Evolutionary conservation across 2,888 invertebrate species (phyloP).

Genomic region (Calameuta pallipes): DNA sequence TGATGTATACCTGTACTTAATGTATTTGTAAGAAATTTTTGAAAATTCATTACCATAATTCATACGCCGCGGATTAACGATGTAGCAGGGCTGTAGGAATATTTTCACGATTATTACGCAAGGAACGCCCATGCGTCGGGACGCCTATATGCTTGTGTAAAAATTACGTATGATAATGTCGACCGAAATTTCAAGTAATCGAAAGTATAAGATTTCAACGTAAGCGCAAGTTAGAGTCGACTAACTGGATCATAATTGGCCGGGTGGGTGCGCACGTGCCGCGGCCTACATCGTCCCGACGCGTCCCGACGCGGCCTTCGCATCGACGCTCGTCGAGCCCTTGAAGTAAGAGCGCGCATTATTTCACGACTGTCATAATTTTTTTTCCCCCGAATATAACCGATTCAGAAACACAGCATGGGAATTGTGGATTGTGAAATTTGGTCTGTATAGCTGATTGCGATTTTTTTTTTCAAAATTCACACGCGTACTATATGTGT

Average conservation of each 20-base stretch:
- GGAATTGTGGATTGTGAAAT: background rate
- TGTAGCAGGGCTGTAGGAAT: background rate
- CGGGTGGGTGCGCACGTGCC: slow-evolving; percentile 6
- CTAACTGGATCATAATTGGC: slow-evolving; percentile 29
- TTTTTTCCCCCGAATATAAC: background rate
- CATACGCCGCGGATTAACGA: background rate
- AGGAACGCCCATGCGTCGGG: background rate
- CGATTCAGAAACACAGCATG: background rate
- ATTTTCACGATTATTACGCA: background rate
- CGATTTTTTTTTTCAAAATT: too few species aligned
- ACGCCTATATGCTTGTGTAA: background rate
- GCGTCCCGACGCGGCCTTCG: slow-evolving; percentile 3
- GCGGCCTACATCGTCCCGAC: slow-evolving; percentile 2
- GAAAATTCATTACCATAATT: background rate
- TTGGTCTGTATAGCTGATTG: background rate
- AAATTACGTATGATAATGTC: slow-evolving; percentile 31
- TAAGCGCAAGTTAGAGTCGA: background rate
- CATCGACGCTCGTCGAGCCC: background rate
- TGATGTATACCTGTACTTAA: background rate
- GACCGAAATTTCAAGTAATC: slow-evolving; percentile 33
- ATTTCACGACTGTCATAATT: background rate
- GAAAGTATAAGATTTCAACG: slow-evolving; percentile 10
- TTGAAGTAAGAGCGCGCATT: background rate
- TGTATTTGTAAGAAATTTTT: background rate
- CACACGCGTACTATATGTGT: too few species aligned